phyloP scores from a whole-genome alignment of 2,888 invertebrate species.

The Drosophila mimica region DNA sequence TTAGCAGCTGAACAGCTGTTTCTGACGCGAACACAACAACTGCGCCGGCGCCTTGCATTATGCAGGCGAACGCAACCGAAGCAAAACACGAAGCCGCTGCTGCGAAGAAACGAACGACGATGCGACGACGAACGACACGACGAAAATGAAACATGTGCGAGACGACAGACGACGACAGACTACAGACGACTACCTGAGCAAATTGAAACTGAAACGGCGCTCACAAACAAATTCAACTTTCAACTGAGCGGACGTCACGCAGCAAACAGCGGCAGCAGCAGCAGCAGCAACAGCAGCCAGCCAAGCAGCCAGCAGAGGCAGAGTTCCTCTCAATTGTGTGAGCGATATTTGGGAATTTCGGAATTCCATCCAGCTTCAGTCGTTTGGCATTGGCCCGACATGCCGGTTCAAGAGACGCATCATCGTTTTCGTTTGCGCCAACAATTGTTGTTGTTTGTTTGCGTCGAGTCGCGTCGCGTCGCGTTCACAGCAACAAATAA shows the following conservation, averaged over 20 bases:
- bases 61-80: slow-evolving; percentile 57
- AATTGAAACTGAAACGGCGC: slow-evolving; percentile 47
- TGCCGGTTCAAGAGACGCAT: slow-evolving; percentile 71
- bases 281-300: slow-evolving; percentile 16
- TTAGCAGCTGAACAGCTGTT: slow-evolving; percentile 71
- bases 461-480: slow-evolving; percentile 28
- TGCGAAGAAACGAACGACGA: slow-evolving; percentile 17
- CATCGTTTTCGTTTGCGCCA: slow-evolving; percentile 15
- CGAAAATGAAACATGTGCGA: slow-evolving; percentile 15
- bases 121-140: slow-evolving; percentile 2
- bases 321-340: slow-evolving; percentile 29
- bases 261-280: slow-evolving; percentile 26
- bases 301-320: slow-evolving; percentile 18
- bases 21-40: slow-evolving; percentile 58
- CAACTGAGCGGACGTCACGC: slow-evolving; percentile 71
- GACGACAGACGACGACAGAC: slow-evolving; percentile 20
- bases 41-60: slow-evolving; percentile 67
- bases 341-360: slow-evolving; percentile 37
- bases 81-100: slow-evolving; percentile 30
- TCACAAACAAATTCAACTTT: slow-evolving; percentile 74
- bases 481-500: slow-evolving; percentile 42
- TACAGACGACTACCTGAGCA: slow-evolving; percentile 57
- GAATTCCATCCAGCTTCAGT: slow-evolving; percentile 66
- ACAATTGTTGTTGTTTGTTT: slow-evolving; percentile 33
- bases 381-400: slow-evolving; percentile 72